Evolutionary conservation across 2,113 vertebrate genomes (phyloP), one percentile per base, ranked within the genome.

Genomic region (Microcebus lehilahytsara): DNA sequence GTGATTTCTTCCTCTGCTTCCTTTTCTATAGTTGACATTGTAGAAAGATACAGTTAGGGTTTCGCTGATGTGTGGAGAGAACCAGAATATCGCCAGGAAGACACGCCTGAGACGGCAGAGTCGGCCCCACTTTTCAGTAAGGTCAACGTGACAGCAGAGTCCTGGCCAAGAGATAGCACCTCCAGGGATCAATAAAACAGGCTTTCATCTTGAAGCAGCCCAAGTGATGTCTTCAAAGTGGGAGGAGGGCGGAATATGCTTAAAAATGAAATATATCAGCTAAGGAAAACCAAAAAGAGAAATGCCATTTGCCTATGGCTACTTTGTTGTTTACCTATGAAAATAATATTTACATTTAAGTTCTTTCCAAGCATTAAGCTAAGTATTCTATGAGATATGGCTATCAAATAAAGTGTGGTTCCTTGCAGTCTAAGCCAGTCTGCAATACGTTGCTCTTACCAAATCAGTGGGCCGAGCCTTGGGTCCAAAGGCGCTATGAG

Each of bases 251-350:
- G 2, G 12, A 40, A 30, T 40, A 16, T 49, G 34, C 9, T 58
- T 95, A 93, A 93, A 94, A 89, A 37, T 46, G 49, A 90, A 85
- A 19, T 32, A 9, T 14, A 42, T 64, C 72, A 32, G 34, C 72
- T 75, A 75, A 80, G 80, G 19, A 69, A 42, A 85, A n/a, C 12
- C 9, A 27, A 16, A 84, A 69, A 37, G 19, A 34, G 58, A 90
- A 92, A 86, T 25, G 11, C 34, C 69, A 9, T 32, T 77, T 75
- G 12, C 46, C 67, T 67, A 22, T 20, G 67, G 9, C 20, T 69
- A 42, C 9, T 90, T 96, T 49, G 16, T 78, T 69, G 62, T 77
- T 93, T 67, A 91, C 30, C 37, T 66, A 37, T 66, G 27, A 49
- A 37, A 93, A 87, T 75, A 42, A 67, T 34, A 83, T 40, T 71